Conservation (phyloP, 2,113 vertebrate species). For the Nothoprocta pentlandii region DNA sequence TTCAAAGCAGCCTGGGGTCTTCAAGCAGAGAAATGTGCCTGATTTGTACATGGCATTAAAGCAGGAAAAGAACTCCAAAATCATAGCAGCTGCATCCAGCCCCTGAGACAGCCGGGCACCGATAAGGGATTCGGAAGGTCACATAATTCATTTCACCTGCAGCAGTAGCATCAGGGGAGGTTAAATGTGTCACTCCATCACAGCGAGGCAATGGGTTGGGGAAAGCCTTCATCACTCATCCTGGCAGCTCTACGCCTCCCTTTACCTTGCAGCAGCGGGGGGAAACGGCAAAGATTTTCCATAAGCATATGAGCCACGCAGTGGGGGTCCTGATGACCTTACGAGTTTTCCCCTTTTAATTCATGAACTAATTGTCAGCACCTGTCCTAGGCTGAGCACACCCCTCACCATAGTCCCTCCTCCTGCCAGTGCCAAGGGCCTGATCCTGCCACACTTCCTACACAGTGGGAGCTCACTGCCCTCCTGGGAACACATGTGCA, state of each 20-base stretch:
- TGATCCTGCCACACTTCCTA: not conserved
- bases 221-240: conserved; percentile 75
- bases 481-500: not conserved
- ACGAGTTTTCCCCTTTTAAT: conserved; percentile 61
- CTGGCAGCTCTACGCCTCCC: conserved; percentile 66
- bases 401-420: not conserved
- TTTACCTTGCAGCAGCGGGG: conserved; percentile 19
- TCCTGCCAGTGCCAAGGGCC: not conserved
- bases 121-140: conserved; percentile 53
- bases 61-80: conserved; percentile 56
- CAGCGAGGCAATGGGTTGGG: conserved; percentile 10
- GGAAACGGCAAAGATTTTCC: conserved; percentile 23
- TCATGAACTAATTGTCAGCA: conserved; percentile 61
- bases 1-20: conserved; percentile 75
- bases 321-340: conserved; percentile 59
- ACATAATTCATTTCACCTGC: conserved; percentile 77
- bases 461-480: not conserved
- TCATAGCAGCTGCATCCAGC: conserved; percentile 66
- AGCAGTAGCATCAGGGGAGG: conserved; percentile 71
- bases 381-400: conserved; percentile 33
- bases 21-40: conserved; percentile 74
- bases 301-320: conserved; percentile 66
- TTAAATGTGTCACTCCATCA: conserved; percentile 78
- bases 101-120: conserved; percentile 39
- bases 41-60: conserved; percentile 71